phyloP scores from a whole-genome alignment of 2,797 vertebrate genomes.

The Chelon labrosus region DNA sequence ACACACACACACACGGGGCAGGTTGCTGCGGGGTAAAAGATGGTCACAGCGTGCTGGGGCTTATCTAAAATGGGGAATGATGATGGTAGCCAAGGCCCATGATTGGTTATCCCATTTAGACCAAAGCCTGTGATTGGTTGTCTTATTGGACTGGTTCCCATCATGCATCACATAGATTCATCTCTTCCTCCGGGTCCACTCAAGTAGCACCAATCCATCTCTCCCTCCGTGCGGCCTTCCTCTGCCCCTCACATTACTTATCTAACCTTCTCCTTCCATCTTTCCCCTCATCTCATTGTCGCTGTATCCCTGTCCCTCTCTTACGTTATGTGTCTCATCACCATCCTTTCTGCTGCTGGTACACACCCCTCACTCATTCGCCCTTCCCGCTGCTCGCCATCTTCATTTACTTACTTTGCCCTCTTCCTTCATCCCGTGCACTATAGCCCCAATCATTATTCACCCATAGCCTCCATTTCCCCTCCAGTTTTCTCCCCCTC shows the following conservation, averaged over 20 bases:
- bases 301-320: conserved; percentile 42
- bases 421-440: conserved; percentile 22
- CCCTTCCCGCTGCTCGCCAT: conserved; percentile 14
- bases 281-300: conserved; percentile 56
- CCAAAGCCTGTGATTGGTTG: conserved; percentile 73
- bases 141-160: conserved; percentile 60
- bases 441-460: conserved; percentile 43
- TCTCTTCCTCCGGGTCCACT: conserved; percentile 63
- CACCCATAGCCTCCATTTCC: conserved; percentile 44
- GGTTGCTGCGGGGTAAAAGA: conserved; percentile 57
- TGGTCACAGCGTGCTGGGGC: conserved; percentile 50
- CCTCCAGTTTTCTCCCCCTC: conserved; percentile 4
- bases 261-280: conserved; percentile 51
- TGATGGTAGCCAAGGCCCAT: conserved; percentile 60
- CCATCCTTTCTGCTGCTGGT: conserved; percentile 39
- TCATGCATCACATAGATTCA: conserved; percentile 76
- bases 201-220: conserved; percentile 66
- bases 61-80: conserved; percentile 70
- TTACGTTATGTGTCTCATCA: conserved; percentile 58
- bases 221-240: conserved; percentile 49
- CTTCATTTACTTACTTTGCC: conserved; percentile 49
- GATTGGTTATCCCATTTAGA: conserved; percentile 79
- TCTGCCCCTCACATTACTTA: conserved; percentile 57
- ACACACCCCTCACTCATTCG: conserved; percentile 30
- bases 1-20: conserved; percentile 13